These are phyloP conservation scores for Tragulus kanchil DNA, from an alignment of 2,113 vertebrate species.

Conservation along the genomic window DNA sequence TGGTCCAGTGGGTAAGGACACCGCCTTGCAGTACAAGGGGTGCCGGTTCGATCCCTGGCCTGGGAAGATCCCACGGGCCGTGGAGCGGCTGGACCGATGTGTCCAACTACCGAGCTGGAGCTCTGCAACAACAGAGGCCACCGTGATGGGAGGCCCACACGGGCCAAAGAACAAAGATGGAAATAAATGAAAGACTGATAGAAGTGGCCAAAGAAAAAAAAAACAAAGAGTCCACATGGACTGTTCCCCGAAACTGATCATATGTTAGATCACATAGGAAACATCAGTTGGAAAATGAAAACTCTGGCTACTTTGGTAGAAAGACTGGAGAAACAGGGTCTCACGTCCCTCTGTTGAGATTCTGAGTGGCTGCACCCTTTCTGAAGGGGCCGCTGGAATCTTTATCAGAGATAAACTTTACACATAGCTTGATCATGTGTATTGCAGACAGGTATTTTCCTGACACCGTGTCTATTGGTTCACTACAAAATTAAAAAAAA, in stretches of 20 bases:
- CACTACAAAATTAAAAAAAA: neutral
- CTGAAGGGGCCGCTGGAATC: neutral
- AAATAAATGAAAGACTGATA: too few species aligned
- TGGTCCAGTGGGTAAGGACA: too few species aligned
- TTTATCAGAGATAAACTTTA: neutral
- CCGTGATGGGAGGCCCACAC: too few species aligned
- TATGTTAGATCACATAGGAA: neutral
- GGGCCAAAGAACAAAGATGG: too few species aligned
- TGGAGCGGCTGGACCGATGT: too few species aligned
- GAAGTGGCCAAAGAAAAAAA: too few species aligned
- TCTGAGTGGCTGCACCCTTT: neutral
- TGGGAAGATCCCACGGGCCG: too few species aligned
- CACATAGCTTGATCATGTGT: fast-evolving
- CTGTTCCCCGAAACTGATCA: fast-evolving
- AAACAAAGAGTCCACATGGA: neutral
- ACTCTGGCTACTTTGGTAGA: neutral
- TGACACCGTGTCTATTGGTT: neutral
- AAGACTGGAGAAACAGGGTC: neutral
- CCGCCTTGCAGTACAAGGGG: too few species aligned
- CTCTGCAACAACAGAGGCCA: too few species aligned
- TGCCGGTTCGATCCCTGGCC: too few species aligned
- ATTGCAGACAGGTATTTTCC: neutral
- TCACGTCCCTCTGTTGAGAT: neutral
- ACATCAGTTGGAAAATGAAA: too few species aligned
- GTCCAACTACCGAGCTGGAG: too few species aligned